phyloP scores from a whole-genome alignment of 1,140 invertebrate species.

The Megalonaias nervosa region DNA sequence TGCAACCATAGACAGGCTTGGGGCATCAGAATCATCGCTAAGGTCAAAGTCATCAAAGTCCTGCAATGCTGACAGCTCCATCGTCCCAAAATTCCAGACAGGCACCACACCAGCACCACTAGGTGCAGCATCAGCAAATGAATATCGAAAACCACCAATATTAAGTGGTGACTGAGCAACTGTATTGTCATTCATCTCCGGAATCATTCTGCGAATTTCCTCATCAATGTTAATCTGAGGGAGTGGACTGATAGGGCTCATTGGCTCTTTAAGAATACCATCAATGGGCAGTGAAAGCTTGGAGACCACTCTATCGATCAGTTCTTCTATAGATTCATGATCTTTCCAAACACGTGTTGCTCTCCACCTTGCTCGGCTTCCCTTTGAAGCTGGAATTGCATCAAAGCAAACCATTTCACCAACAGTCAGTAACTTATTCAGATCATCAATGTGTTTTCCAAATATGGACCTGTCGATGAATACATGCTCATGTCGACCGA shows the following conservation, averaged over 20 bases:
- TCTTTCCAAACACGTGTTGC: slow-evolving; percentile 71
- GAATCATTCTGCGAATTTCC: slow-evolving; percentile 63
- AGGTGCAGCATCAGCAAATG: slow-evolving; percentile 67
- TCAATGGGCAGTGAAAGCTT: slow-evolving; percentile 55
- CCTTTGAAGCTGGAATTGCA: slow-evolving; percentile 71
- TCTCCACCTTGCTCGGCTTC: slow-evolving; percentile 69
- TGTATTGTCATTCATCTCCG: slow-evolving; percentile 61
- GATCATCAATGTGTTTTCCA: slow-evolving; percentile 68
- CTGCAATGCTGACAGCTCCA: slow-evolving; percentile 60
- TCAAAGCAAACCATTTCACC: slow-evolving; percentile 71
- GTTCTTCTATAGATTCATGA: slow-evolving; percentile 65
- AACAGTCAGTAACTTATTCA: slow-evolving; percentile 67
- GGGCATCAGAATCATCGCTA: slow-evolving; percentile 56
- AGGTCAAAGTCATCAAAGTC: slow-evolving; percentile 63
- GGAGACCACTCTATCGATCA: slow-evolving; percentile 63
- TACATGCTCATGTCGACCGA: slow-evolving; percentile 72
- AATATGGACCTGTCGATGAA: slow-evolving; percentile 72
- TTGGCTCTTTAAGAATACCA: slow-evolving; percentile 46
- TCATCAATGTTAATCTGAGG: slow-evolving; percentile 63
- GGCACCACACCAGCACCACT: slow-evolving; percentile 69
- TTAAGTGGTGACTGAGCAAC: slow-evolving; percentile 55
- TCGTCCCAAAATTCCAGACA: slow-evolving; percentile 69
- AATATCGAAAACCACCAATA: slow-evolving; percentile 62
- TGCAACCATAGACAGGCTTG: slow-evolving; percentile 67
- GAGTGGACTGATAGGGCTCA: slow-evolving; percentile 45